These are phyloP conservation scores for Champsocephalus esox DNA, from an alignment of 2,797 vertebrate genomes.

Conservation along the genomic window DNA sequence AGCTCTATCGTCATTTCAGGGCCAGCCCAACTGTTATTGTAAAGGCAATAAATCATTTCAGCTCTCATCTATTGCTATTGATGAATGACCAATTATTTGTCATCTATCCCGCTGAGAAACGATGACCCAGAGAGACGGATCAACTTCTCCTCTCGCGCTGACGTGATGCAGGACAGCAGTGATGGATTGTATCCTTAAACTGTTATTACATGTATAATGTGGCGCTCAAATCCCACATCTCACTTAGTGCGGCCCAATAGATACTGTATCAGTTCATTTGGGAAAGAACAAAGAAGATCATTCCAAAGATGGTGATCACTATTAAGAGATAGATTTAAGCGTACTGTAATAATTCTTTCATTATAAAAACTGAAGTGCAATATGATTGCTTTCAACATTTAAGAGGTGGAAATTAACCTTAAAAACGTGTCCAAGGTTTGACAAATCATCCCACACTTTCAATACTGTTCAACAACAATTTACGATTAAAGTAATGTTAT, in stretches of 20 bases:
- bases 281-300: constrained; percentile 62
- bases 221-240: constrained; percentile 88
- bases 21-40: constrained; percentile 65
- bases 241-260: constrained; percentile 80
- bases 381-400: background rate
- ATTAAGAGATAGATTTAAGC: background rate
- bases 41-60: constrained; percentile 99
- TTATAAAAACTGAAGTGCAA: background rate
- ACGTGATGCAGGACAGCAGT: constrained; percentile 87
- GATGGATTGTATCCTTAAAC: constrained; percentile 99
- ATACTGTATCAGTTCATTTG: constrained; percentile 81
- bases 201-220: constrained; percentile 97
- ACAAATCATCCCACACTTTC: too few relatives aligned
- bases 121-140: constrained; percentile 93
- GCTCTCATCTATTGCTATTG: constrained; percentile 99
- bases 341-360: background rate
- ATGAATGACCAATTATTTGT: constrained; percentile 99
- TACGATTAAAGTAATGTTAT: too few relatives aligned
- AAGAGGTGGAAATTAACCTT: background rate
- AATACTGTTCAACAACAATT: too few relatives aligned
- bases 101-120: constrained; percentile 95
- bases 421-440: background rate
- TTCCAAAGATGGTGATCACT: background rate
- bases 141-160: constrained; percentile 80
- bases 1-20: constrained; percentile 85